Percentiles rank a stretch among this genome's conserved stretches.
phyloP scores from a whole-genome alignment of 2,888 invertebrate species.

The Arrhopalites spinosus region DNA sequence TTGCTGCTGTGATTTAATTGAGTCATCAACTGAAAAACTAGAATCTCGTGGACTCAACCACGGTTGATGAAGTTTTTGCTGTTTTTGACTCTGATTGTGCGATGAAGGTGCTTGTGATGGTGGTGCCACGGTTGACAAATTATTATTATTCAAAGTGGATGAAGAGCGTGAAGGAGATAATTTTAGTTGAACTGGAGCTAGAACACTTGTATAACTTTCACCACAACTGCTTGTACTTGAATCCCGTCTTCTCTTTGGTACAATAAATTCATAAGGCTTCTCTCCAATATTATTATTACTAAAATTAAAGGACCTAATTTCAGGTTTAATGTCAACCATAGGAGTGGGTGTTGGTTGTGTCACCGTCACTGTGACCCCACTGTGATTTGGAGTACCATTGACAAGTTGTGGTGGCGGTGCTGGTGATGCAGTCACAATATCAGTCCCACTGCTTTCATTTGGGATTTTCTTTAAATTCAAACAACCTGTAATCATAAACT shows the following conservation, averaged over 20 bases:
- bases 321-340: slow-evolving; percentile 29
- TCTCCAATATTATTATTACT: slow-evolving; percentile 22
- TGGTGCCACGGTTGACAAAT: neutral
- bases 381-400: neutral
- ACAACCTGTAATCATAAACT: slow-evolving; percentile 47
- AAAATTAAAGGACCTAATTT: slow-evolving; percentile 23
- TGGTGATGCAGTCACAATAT: neutral
- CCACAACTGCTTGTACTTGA: slow-evolving; percentile 35
- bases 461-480: slow-evolving; percentile 51
- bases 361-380: neutral
- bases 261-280: slow-evolving; percentile 29
- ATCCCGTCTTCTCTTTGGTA: slow-evolving; percentile 35
- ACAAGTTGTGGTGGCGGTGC: neutral
- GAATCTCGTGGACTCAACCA: slow-evolving; percentile 51
- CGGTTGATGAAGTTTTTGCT: slow-evolving; percentile 51
- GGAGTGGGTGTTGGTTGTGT: slow-evolving; percentile 14
- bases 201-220: neutral
- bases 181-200: neutral
- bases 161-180: neutral
- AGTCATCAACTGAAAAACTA: slow-evolving; percentile 11
- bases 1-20: neutral
- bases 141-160: neutral
- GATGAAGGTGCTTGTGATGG: neutral
- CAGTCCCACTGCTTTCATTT: slow-evolving; percentile 34
- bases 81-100: slow-evolving; percentile 7